Base-by-base conservation (phyloP, 2,113 vertebrate genomes). In the Myotis brandtii region DNA sequence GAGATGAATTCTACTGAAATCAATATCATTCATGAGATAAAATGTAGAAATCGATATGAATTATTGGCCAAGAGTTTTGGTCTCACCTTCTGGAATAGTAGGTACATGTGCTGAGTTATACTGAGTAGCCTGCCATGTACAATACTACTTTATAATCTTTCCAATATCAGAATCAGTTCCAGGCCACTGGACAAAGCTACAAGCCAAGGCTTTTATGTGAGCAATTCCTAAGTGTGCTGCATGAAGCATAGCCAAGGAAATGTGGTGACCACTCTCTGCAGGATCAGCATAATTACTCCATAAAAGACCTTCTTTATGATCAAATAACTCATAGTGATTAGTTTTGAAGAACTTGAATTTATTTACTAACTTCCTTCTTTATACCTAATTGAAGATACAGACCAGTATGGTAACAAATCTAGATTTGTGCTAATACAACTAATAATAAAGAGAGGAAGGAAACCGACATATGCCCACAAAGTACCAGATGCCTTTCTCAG, bases 191-290 rank as follows among this genome's bases (percentile, higher is more conserved):
- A 54, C 70, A 48, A 64, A 83, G 32, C 52, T 52, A 59, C 37
- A 27, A 9, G 67, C 72, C 92, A 91, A 83, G 84, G 30, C 37
- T 97, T 91, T 89, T 32, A n/a, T 37, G 43, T 73, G 73, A 85
- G 82, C 52, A 34, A 23, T 86, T 32, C 48, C 56, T 27, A 86
- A 77, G 30, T n/a, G 72, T 56, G 70, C 14, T 50, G 9, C 46
- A 1, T 3, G 2, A 20, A n/a, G 81, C 12, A 37, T 43, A 40
- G 69, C 85, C 80, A 70, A 92, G 69, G 56, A 46, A 95, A 56
- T 79, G 72, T 59, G 67, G 67, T 85, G 72, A 43, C 20, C 30
- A 4, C 9, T 88, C 92, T 88, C 46, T n/a, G 23, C 27, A 90
- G n/a, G 13, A 62, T 67, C 94, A 76, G 92, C 73, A 54, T 27